Base-by-base conservation (phyloP, 2,888 invertebrate species). In the Lithophane ornitopus region DNA sequence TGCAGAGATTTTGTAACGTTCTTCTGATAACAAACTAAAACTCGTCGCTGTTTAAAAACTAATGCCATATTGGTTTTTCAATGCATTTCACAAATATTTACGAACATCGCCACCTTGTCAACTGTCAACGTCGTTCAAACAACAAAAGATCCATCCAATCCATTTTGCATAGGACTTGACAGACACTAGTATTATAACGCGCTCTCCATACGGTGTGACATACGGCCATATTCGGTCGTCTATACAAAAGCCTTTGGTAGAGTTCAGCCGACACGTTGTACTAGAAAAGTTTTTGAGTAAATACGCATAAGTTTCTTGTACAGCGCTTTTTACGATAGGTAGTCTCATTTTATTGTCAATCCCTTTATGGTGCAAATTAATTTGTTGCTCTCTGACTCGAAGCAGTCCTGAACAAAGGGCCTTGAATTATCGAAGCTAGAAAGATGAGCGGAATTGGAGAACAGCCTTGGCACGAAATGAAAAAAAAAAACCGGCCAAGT, bases 271-370 rank as follows among this genome's bases (percentile, higher is more conserved):
- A 88, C 87, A 88, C 85, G 78, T 76, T 77, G 86, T 82, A 85
- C 82, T 85, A 85, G 83, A 70, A 85, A 90, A 90, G 80, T 90
- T 90, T 85, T 81, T 84, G 80, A 87, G 85, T 82, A 85, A 88
- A 88, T 87, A 88, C 76, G 63, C 70, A 79, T 76, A 85, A 86
- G 83, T 87, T 86, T 68, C 80, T 80, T 71, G 75, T 44, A 77
- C 39, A 70, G 63, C 59, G 54, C 68, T 74, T 82, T 82, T 83
- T 86, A 85, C 80, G 81, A 86, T 83, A n/a, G n/a, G n/a, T n/a
- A 75, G 62, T 66, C 66, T 62, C 69, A 26, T 70, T 82, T 82
- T 80, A 85, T 80, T 82, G 76, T 56, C 85, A 82, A 82, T 85
- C 65, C 82, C 77, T 82, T 76, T 83, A 76, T 80, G 83, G 76